These are phyloP conservation scores for Micrastur ruficollis DNA, from an alignment of 2,797 vertebrate species.

Conservation along the genomic window DNA sequence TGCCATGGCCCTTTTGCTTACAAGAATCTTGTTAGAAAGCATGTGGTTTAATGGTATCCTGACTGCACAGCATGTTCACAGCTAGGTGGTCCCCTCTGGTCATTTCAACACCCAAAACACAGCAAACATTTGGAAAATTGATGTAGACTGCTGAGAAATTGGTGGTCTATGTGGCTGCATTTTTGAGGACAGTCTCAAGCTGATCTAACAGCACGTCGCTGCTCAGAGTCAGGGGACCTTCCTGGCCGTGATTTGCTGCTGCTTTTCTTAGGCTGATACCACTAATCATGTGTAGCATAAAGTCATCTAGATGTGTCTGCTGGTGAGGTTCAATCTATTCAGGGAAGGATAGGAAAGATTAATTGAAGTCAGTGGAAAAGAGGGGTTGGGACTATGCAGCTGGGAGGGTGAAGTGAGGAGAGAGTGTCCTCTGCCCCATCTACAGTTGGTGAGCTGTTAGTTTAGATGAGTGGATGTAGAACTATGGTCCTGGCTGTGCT, in stretches of 20 bases:
- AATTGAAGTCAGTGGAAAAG: background rate
- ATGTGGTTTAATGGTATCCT: accelerated
- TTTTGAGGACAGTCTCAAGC: background rate
- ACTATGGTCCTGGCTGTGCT: background rate
- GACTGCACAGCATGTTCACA: accelerated
- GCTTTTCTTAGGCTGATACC: background rate
- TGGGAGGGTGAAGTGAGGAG: background rate
- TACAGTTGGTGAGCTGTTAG: background rate
- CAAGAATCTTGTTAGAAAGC: background rate
- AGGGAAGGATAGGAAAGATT: background rate
- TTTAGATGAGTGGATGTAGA: background rate
- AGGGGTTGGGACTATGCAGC: background rate
- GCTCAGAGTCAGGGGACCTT: background rate
- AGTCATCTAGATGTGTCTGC: background rate
- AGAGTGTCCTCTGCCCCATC: background rate
- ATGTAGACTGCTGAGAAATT: background rate
- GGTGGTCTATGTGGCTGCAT: accelerated
- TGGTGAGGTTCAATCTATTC: background rate
- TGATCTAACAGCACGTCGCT: background rate
- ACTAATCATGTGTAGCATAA: background rate
- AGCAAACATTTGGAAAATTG: background rate
- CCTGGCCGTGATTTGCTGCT: background rate
- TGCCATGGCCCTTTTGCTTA: background rate
- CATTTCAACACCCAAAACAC: background rate
- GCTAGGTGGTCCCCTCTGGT: background rate